Evolutionary conservation across 2,888 invertebrate species (phyloP).

Genomic region (Zootermopsis nevadensis): DNA sequence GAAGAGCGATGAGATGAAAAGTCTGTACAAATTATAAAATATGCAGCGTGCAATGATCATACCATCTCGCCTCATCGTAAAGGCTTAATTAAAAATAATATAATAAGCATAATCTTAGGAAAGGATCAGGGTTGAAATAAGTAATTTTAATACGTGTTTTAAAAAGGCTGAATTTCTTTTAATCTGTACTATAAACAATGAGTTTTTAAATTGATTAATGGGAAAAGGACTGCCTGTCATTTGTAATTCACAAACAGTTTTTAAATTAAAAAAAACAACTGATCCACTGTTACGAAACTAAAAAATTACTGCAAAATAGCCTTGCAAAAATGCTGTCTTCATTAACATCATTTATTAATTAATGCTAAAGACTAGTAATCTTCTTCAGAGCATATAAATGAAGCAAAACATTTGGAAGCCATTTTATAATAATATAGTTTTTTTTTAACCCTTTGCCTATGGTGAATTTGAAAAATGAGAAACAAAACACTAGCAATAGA

Average conservation of each 20-base stretch:
- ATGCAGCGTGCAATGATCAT: too few species aligned
- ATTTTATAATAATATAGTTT: slow-evolving; percentile 37
- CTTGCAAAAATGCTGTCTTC: slow-evolving; percentile 35
- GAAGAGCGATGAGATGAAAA: too few species aligned
- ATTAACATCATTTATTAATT: slow-evolving; percentile 45
- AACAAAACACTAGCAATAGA: background rate
- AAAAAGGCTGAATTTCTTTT: slow-evolving; percentile 52
- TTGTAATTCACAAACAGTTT: slow-evolving; percentile 29
- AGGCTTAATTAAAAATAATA: background rate
- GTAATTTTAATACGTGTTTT: slow-evolving; percentile 28
- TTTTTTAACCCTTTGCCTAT: slow-evolving; percentile 50
- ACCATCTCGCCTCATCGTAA: too few species aligned
- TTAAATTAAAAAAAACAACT: slow-evolving; percentile 36
- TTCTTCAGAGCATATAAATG: slow-evolving; percentile 49
- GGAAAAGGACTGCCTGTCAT: slow-evolving; percentile 25
- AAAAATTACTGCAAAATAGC: slow-evolving; percentile 20
- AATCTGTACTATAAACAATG: slow-evolving; percentile 51
- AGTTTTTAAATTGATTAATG: slow-evolving; percentile 38
- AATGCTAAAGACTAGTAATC: slow-evolving; percentile 51
- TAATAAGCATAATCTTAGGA: background rate
- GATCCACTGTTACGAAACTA: slow-evolving; percentile 35
- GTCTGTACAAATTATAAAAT: too few species aligned
- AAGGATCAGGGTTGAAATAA: background rate
- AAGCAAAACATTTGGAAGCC: slow-evolving; percentile 51
- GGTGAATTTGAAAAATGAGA: slow-evolving; percentile 25